Evolutionary conservation across 2,113 vertebrate species (phyloP).

Genomic region (Syngnathus typhle): DNA sequence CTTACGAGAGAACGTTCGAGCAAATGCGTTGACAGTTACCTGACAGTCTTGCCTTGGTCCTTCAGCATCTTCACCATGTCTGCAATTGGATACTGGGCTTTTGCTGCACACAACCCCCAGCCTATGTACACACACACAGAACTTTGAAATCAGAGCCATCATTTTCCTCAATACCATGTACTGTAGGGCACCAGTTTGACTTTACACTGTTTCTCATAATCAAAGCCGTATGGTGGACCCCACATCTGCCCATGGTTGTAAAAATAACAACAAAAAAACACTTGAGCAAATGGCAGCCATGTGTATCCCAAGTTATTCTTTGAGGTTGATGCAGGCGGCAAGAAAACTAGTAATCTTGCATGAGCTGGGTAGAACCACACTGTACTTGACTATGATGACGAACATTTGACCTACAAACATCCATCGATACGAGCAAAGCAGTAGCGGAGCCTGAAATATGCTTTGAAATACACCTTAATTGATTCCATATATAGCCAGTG

Average conservation of each 20-base stretch:
- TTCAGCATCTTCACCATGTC: slow-evolving; percentile 78
- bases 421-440: no score
- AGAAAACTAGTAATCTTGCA: background rate
- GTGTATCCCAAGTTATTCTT: slow-evolving; percentile 23
- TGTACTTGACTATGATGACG: background rate
- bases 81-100: slow-evolving; percentile 78
- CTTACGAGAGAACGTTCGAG: background rate
- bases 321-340: background rate
- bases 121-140: slow-evolving; percentile 41
- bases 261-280: slow-evolving; percentile 4
- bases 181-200: slow-evolving; percentile 40
- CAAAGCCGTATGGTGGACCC: slow-evolving; percentile 55
- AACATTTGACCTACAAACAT: no score
- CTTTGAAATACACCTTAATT: background rate
- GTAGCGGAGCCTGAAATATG: no score
- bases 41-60: slow-evolving; percentile 72
- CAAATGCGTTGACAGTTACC: slow-evolving; percentile 42
- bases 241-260: slow-evolving; percentile 46
- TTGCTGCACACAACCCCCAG: slow-evolving; percentile 77
- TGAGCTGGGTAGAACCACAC: background rate
- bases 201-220: slow-evolving; percentile 60
- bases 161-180: slow-evolving; percentile 41
- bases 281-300: slow-evolving; percentile 40
- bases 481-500: background rate
- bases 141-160: slow-evolving; percentile 36